Evolutionary conservation across 2,113 vertebrate genomes (phyloP), one percentile per base, ranked within the genome.

Genomic region (Todiramphus saurophagus): DNA sequence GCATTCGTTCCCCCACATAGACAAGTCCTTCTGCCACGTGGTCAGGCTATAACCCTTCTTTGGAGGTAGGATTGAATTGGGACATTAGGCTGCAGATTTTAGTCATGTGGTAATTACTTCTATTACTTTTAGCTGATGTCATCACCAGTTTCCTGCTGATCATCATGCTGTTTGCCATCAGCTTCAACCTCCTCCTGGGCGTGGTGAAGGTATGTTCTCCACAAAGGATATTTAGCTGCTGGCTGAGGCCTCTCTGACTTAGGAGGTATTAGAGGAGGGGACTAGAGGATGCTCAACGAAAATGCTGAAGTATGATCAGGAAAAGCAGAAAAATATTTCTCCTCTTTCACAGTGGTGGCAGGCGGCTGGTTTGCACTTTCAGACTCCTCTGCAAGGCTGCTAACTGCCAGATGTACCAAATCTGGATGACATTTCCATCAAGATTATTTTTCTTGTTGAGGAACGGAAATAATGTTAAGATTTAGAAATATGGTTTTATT

Each of bases 81-180:
- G 33, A 68, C 5, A 9, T 21, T 3, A 53, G 19, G 13, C 19
- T 91, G 72, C 56, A 77, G n/a, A 19, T 87, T 90, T 76, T 43
- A 83, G 25, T 35, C 58, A 56, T 4, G 4, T 64, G 58, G 31
- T 35, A 31, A 85, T 43, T 28, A 20, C 7, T 94, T 28, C 19
- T 64, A 7, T 41, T 44, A 0, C 19, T 93, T 89, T 88, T 5
- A 99, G 98, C 97, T 28, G 98, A 98, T 69, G 79, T 98, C 60
- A 16, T 95, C 91, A 98, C 98, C 94, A 97, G 98, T 77, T 98
- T 98, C 87, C 94, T 98, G 95, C 86, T 98, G 93, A 97, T 99
- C 87, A 4, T 78, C 64, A 78, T 98, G 94, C 88, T 99, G 62
- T 98, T 98, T 2, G 2, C 97, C 93, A 98, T 98, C 96, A 98